Evolutionary conservation across 2,113 vertebrate genomes (phyloP).

Genomic region (Deroptyus accipitrinus): DNA sequence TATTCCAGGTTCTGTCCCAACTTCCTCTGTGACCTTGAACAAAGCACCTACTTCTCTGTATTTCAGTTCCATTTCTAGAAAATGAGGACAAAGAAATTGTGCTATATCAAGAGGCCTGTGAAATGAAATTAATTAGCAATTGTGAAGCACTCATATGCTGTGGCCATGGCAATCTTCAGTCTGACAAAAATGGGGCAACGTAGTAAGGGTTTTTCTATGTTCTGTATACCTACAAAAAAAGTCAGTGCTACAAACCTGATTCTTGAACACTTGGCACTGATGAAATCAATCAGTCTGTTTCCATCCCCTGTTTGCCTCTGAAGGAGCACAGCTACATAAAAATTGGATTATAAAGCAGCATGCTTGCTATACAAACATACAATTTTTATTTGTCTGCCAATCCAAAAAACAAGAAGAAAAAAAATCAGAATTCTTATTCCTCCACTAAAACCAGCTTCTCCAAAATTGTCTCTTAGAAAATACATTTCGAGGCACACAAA

Average conservation of each 20-base stretch:
- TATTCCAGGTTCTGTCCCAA: slow-evolving; percentile 18
- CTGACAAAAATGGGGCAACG: slow-evolving; percentile 35
- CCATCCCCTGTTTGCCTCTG: background rate
- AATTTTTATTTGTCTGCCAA: background rate
- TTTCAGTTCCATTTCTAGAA: slow-evolving; percentile 45
- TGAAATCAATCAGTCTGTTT: background rate
- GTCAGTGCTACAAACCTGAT: background rate
- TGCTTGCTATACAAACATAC: background rate
- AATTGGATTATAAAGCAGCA: background rate
- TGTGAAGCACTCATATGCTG: slow-evolving; percentile 12
- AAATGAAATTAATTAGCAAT: slow-evolving; percentile 62
- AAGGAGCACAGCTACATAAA: background rate
- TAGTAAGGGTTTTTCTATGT: background rate
- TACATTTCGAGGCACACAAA: background rate
- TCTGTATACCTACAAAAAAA: background rate
- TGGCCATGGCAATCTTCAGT: background rate
- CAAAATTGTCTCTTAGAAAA: background rate
- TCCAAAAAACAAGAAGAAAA: background rate
- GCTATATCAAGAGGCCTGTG: slow-evolving; percentile 32
- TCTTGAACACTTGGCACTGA: background rate
- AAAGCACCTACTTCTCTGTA: slow-evolving; percentile 18
- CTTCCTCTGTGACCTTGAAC: slow-evolving; percentile 56
- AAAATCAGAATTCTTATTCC: background rate
- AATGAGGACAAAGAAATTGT: slow-evolving; percentile 55
- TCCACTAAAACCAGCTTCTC: background rate